Evolutionary conservation across 1,140 invertebrate genomes (phyloP).

Genomic region (Anadara kagoshimensis): DNA sequence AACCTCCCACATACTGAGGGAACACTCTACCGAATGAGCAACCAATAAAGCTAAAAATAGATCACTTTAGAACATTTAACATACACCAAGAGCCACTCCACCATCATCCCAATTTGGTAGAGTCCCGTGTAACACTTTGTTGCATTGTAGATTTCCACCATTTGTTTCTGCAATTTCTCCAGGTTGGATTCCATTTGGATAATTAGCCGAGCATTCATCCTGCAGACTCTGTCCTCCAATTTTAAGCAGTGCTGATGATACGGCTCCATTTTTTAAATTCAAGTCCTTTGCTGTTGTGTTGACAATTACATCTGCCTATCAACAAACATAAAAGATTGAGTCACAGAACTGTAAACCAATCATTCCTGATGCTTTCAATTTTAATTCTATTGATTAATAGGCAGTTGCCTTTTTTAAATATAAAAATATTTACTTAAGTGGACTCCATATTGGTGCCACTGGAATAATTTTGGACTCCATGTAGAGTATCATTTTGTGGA

Average conservation of each 20-base stretch:
- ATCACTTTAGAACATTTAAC: too few species aligned
- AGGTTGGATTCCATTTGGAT: constrained; percentile 43
- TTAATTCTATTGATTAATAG: background rate
- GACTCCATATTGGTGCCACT: too few species aligned
- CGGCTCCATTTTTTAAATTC: constrained; percentile 41
- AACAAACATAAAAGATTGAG: background rate
- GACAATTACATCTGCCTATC: constrained; percentile 55
- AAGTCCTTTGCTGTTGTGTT: constrained; percentile 39
- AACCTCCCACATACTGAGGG: too few species aligned
- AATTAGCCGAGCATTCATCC: constrained; percentile 31
- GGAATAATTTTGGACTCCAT: too few species aligned
- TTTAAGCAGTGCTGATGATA: constrained; percentile 38
- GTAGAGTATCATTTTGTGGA: too few species aligned
- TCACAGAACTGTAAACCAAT: background rate
- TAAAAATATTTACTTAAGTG: background rate
- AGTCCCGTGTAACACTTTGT: constrained; percentile 38
- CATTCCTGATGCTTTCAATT: too few species aligned
- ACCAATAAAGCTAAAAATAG: too few species aligned
- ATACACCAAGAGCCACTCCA: too few species aligned
- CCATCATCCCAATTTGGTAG: background rate
- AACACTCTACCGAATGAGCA: too few species aligned
- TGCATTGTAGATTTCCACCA: constrained; percentile 47
- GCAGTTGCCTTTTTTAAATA: background rate
- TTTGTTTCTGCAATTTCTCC: constrained; percentile 42
- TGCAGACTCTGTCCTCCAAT: constrained; percentile 44